A percentile compares a stretch with the other conserved stretches of the same genome.
Evolutionary conservation across 2,113 vertebrate genomes (phyloP).

Genomic region (Galbula dea): DNA sequence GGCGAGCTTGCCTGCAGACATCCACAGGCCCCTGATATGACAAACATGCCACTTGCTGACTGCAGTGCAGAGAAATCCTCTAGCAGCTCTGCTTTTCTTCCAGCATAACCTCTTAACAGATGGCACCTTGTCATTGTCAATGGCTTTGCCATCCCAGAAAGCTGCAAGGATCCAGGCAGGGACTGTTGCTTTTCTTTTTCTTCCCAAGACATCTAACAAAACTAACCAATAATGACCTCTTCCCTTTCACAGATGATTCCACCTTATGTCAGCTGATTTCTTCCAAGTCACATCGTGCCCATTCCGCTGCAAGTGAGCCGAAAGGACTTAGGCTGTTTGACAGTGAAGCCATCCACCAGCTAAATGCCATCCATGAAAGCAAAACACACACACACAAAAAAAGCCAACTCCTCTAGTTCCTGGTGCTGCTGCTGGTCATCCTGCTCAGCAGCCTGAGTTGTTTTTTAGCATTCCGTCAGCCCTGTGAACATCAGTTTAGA

Average conservation of each 20-base stretch:
- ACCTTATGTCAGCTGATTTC: constrained; percentile 69
- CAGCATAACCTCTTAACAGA: constrained; percentile 69
- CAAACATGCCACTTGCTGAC: constrained; percentile 24
- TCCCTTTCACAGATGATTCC: constrained; percentile 64
- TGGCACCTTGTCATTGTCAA: constrained; percentile 70
- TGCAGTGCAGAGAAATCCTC: constrained; percentile 41
- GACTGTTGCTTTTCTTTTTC: constrained; percentile 50
- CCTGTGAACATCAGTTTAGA: constrained; percentile 15
- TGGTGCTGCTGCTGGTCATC: constrained; percentile 16
- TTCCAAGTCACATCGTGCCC: constrained; percentile 51
- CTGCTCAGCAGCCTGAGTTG: background rate
- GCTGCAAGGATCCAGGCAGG: constrained; percentile 52
- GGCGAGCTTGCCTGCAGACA: background rate
- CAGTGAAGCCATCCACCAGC: constrained; percentile 42
- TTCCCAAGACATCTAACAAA: constrained; percentile 59
- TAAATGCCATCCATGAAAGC: background rate
- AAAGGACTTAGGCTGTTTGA: constrained; percentile 59
- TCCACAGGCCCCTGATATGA: background rate
- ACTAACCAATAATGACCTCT: constrained; percentile 63
- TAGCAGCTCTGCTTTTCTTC: constrained; percentile 52
- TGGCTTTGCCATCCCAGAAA: constrained; percentile 52
- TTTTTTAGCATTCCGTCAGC: constrained; percentile 5
- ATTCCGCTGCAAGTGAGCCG: constrained; percentile 36
- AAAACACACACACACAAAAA: background rate
- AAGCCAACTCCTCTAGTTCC: background rate